Base-by-base conservation (phyloP, 2,113 vertebrate species). In the Brachyhypopomus gauderio region DNA sequence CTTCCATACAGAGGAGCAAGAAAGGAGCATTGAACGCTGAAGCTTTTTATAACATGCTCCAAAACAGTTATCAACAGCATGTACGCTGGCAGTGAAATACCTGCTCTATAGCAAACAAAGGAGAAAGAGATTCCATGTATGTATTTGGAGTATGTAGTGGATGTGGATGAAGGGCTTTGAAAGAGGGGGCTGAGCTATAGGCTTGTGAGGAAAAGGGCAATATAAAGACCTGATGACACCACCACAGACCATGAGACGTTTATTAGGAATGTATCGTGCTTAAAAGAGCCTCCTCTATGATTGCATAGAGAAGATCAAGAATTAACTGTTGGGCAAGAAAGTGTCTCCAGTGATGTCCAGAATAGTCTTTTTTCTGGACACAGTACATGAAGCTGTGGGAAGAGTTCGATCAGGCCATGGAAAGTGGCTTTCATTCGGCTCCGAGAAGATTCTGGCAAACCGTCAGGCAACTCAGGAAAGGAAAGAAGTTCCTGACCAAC, bases 131-230 rank as follows among this genome's bases (percentile, higher is more conserved):
- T 17, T 72, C 1, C 69, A 73, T 38, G 80, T 85, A n/a, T n/a
- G n/a, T n/a, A n/a, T 48, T 76, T 84, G 27, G 73, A 84, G 66
- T 2, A n/a, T 52, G 30, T 84, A 25, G 62, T 80, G 34, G 62
- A 83, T 22, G 77, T 87, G 1, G 52, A 80, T 0, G 84, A 69
- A 67, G 72, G 84, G 3, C 19, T 79, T 48, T 63, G 78, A 14
- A 81, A 56, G 36, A 85, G 80, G 23, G 76, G 76, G 16, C 71
- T 79, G 25, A 82, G 76, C 63, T 82, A 79, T 27, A 85, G 75
- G 52, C 66, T 73, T 0, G 52, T 30, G 19, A 58, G 78, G 27
- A 78, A 73, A 59, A 59, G 78, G 48, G 67, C 66, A 27, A 67
- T 66, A 56, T 78, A 48, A 48, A 81, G 34, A 84, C 58, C 83